Conservation (phyloP, 1,140 invertebrate genomes). For the Acromyrmex heyeri region DNA sequence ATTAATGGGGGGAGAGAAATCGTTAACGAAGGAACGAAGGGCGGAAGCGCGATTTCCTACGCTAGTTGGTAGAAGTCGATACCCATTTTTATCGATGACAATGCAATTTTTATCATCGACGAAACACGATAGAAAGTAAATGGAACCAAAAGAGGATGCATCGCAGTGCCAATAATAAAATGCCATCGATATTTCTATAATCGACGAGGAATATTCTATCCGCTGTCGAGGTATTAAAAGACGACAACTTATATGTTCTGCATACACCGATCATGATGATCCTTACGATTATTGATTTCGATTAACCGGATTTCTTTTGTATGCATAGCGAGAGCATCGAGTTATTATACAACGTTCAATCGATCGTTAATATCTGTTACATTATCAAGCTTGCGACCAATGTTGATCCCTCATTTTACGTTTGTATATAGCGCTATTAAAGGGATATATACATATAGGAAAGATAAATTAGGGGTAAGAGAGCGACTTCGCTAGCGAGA, state of each 20-base stretch:
- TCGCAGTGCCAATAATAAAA: constrained; percentile 67
- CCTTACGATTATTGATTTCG: constrained; percentile 1
- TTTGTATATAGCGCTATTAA: constrained; percentile 56
- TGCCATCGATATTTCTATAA: constrained; percentile 43
- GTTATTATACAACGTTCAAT: constrained; percentile 3
- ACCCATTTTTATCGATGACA: constrained; percentile 13
- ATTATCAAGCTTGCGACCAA: constrained; percentile 53
- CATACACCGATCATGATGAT: neutral
- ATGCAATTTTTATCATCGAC: constrained; percentile 21
- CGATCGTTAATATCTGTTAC: constrained; percentile 4
- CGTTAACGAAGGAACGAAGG: neutral
- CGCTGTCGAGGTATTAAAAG: constrained; percentile 5
- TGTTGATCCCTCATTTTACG: constrained; percentile 43
- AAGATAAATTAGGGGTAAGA: constrained; percentile 24
- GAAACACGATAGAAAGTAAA: constrained; percentile 6
- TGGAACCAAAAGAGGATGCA: constrained; percentile 3
- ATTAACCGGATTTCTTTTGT: constrained; percentile 29
- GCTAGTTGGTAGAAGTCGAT: constrained; percentile 12
- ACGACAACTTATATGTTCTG: neutral
- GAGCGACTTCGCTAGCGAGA: constrained; percentile 31
- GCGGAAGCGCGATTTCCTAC: constrained; percentile 26
- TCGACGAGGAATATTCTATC: constrained; percentile 14
- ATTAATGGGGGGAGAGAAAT: neutral
- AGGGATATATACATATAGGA: constrained; percentile 22
- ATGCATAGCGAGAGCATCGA: neutral